Base-by-base conservation (phyloP, 2,888 invertebrate genomes). In the Clivina fossor region DNA sequence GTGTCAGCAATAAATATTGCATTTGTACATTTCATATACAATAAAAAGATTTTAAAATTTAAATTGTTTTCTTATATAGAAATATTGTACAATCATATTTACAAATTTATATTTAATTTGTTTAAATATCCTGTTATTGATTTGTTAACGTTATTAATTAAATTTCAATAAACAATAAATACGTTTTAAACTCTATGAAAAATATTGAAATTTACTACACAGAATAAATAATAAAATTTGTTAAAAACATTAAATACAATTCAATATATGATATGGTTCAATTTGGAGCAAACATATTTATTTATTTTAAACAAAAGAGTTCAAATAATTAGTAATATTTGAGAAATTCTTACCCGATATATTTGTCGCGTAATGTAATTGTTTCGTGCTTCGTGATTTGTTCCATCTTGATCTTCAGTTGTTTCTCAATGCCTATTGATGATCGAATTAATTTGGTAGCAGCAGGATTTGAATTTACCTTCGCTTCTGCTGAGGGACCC, bases 331-430 rank as follows among this genome's bases (percentile, higher is more conserved):
- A 8, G 24, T 28, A 60, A 58, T 58, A 40, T 57, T 57, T 48
- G 57, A 37, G 51, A 53, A 24, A 28, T 49, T 72, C 85, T 85
- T 74, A 92, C 93, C 91, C 91, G 65, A 93, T 84, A 67, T 89
- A 83, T 68, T 88, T 84, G 69, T 92, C 85, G 26, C 93, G 80
- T 46, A 91, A 79, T 61, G 84, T 83, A 57, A 93, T 84, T 1
- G 92, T 93, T 68, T 92, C 89, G 58, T 80, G 76, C 74, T 91
- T 91, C 19, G 86, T 77, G 80, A 92, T 80, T 56, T 85, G 83
- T 73, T 90, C 89, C 70, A 40, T 30, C 15, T 28, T 15, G 20
- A 32, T 15, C 33, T 35, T 20, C 26, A 47, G 26, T 43, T 37
- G 26, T 16, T 16, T 28, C 24, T 40, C 11, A 18, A 37, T 48